Evolutionary conservation across 2,797 vertebrate species (phyloP).

Genomic region (Sebastes ruberrimus): DNA sequence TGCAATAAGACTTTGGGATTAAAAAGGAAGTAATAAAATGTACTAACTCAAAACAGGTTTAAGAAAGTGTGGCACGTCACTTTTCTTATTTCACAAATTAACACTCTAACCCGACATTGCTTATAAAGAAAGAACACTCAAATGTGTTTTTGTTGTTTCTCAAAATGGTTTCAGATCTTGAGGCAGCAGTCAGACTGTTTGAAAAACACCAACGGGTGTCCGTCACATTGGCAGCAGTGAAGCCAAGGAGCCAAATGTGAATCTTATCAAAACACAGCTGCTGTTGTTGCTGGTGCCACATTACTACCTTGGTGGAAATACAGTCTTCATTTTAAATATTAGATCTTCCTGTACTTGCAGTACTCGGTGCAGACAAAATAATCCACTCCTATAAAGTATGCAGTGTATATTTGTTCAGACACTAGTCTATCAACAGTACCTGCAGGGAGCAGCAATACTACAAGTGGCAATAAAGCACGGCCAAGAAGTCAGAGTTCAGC

Average conservation of each 20-base stretch:
- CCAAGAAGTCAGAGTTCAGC: conserved; percentile 59
- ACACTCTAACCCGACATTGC: background rate
- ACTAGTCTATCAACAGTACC: background rate
- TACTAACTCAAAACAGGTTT: background rate
- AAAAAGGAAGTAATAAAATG: background rate
- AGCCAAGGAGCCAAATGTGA: conserved; percentile 34
- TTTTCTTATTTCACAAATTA: background rate
- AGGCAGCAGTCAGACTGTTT: background rate
- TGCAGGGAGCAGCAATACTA: conserved; percentile 16
- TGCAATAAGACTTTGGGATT: background rate
- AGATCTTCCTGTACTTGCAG: background rate
- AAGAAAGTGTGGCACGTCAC: background rate
- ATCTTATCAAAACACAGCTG: conserved; percentile 66
- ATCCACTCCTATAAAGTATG: background rate
- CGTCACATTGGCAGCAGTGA: conserved; percentile 25
- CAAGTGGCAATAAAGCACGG: conserved; percentile 39
- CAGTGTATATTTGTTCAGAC: background rate
- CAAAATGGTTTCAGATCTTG: conserved; percentile 22
- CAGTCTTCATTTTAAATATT: conserved; percentile 3
- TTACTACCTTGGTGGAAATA: conserved; percentile 1
- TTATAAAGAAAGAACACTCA: background rate
- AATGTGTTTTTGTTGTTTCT: conserved; percentile 2
- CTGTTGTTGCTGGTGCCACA: background rate
- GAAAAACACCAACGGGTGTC: conserved; percentile 20
- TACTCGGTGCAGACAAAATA: background rate